Evolutionary conservation across 1,140 invertebrate genomes (phyloP).

Genomic region (Zaprionus ghesquierei): DNA sequence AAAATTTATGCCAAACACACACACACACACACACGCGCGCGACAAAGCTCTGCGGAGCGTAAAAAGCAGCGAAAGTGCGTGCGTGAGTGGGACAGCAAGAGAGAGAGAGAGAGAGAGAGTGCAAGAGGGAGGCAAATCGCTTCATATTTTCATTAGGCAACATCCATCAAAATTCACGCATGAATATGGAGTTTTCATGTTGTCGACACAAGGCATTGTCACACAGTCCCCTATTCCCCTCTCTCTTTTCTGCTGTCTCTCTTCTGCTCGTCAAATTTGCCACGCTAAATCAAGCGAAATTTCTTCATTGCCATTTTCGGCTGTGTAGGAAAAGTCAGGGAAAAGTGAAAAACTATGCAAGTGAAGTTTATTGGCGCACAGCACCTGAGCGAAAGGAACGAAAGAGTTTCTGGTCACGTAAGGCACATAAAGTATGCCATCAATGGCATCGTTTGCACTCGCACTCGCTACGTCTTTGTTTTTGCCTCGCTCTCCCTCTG

Average conservation of each 20-base stretch:
- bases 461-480: conserved; percentile 46
- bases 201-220: conserved; percentile 51
- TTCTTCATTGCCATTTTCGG: conserved; percentile 14
- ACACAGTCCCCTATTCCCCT: neutral
- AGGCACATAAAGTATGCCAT: conserved; percentile 65
- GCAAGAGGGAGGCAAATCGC: conserved; percentile 3
- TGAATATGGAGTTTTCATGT: conserved; percentile 65
- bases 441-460: conserved; percentile 67
- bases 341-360: conserved; percentile 45
- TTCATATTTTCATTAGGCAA: conserved; percentile 71
- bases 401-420: conserved; percentile 77
- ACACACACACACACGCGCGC: conserved; percentile 1
- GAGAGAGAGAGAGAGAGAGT: neutral
- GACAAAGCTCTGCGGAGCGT: conserved; percentile 29
- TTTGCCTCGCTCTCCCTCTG: too few relatives aligned
- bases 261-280: neutral
- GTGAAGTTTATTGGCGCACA: conserved; percentile 42
- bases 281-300: conserved; percentile 30
- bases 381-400: conserved; percentile 26
- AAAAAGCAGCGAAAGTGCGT: conserved; percentile 32
- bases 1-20: conserved; percentile 67
- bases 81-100: conserved; percentile 6
- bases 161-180: conserved; percentile 76
- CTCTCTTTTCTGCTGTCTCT: neutral
- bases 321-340: neutral